Percentiles rank a stretch among this genome's conserved stretches.
Evolutionary conservation across 1,140 invertebrate genomes (phyloP).

Genomic region (Delia radicum): DNA sequence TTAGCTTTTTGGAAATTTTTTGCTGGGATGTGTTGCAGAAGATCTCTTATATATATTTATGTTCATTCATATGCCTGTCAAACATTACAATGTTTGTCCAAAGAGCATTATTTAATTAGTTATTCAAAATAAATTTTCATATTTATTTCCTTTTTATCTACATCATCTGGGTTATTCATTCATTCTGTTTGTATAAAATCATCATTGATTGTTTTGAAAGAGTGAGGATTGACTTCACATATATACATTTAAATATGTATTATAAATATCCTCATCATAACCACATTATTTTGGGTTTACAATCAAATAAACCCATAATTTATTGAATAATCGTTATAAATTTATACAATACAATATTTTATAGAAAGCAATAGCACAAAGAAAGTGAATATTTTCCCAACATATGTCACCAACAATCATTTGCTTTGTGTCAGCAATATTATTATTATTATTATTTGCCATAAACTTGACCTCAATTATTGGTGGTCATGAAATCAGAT

Average conservation of each 20-base stretch:
- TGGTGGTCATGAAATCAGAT: slow-evolving; percentile 15
- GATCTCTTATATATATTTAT: too few species aligned
- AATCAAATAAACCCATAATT: neutral
- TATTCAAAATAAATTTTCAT: too few species aligned
- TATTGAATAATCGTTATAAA: slow-evolving; percentile 14
- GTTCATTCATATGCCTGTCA: too few species aligned
- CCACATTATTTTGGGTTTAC: neutral
- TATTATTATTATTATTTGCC: slow-evolving; percentile 15
- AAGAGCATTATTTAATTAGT: too few species aligned
- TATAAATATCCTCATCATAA: neutral
- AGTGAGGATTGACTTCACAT: too few species aligned
- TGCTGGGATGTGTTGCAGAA: too few species aligned
- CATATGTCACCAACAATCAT: neutral
- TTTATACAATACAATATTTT: neutral
- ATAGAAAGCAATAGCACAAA: neutral
- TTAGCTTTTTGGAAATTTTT: too few species aligned
- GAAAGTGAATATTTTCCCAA: neutral
- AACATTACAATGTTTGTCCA: too few species aligned
- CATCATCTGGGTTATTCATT: too few species aligned
- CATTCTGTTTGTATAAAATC: too few species aligned
- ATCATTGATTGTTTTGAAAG: too few species aligned
- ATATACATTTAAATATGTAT: neutral
- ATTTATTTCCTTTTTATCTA: too few species aligned
- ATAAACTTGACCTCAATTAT: slow-evolving; percentile 22
- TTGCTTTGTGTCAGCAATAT: slow-evolving; percentile 6